Conservation (phyloP, 1,140 invertebrate genomes). For the Platorchestia sp. region DNA sequence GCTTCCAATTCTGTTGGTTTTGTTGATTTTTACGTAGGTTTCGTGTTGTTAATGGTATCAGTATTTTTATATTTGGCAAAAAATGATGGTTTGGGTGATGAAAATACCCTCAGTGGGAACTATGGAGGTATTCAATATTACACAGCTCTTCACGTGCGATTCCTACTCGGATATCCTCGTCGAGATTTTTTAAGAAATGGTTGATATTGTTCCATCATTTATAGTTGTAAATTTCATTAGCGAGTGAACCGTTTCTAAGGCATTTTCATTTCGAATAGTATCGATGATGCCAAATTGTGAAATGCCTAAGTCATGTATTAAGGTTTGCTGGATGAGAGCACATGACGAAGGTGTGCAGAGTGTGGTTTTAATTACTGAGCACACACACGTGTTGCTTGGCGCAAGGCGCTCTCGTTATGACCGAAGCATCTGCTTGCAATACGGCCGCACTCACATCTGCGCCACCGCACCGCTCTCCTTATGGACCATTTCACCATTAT, state of each 20-base stretch:
- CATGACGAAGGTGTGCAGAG: not conserved
- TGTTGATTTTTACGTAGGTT: not conserved
- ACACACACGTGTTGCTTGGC: conserved; percentile 23
- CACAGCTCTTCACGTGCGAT: not conserved
- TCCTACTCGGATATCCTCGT: not conserved
- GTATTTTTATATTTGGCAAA: not conserved
- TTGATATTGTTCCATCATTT: not conserved
- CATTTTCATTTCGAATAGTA: not conserved
- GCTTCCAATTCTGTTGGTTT: not conserved
- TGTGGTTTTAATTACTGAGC: conserved; percentile 34
- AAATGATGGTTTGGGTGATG: not conserved
- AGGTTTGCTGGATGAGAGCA: not conserved
- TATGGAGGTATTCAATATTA: not conserved
- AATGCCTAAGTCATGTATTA: not conserved
- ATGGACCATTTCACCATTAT: conserved; percentile 8
- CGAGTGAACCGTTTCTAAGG: not conserved
- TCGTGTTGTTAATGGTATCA: too few relatives aligned
- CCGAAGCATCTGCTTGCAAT: conserved; percentile 51
- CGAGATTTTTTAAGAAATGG: not conserved
- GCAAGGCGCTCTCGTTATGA: not conserved
- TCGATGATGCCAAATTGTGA: not conserved
- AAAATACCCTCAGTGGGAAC: not conserved
- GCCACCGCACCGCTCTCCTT: not conserved
- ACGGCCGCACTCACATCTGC: not conserved
- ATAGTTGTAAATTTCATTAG: not conserved